Percentiles rank a stretch among this genome's conserved stretches.
phyloP scores from a whole-genome alignment of 2,113 vertebrate species.

The Nymphicus hollandicus region DNA sequence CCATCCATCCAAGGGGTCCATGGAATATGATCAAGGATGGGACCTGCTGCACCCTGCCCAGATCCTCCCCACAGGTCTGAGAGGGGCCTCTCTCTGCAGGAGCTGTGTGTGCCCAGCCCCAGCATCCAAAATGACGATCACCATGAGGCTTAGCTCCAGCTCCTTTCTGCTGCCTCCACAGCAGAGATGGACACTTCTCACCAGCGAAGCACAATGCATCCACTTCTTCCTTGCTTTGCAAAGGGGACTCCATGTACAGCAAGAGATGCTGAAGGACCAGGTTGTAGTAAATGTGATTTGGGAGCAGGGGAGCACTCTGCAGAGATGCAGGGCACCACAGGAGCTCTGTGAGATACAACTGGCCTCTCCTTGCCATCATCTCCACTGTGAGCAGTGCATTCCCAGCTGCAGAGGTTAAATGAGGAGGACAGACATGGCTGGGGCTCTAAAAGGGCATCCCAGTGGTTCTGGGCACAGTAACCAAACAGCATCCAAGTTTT shows the following conservation, averaged over 20 bases:
- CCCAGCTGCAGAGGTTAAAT: neutral
- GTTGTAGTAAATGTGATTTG: neutral
- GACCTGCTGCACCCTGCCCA: neutral
- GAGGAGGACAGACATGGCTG: neutral
- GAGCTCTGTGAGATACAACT: neutral
- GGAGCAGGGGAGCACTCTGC: neutral
- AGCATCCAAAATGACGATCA: neutral
- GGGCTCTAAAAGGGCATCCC: neutral
- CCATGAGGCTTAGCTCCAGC: neutral
- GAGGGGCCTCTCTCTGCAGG: neutral
- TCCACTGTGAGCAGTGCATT: rapidly evolving
- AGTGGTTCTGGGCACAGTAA: neutral
- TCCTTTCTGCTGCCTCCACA: neutral
- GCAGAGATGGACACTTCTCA: neutral
- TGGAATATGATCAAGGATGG: neutral
- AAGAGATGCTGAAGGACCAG: neutral
- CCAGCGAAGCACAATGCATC: rapidly evolving
- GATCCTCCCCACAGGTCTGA: rapidly evolving
- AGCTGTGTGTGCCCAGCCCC: neutral
- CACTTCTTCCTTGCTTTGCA: neutral
- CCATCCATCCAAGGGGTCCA: neutral
- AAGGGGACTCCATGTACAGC: rapidly evolving
- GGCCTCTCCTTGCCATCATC: neutral
- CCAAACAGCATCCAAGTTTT: neutral
- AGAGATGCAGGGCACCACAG: rapidly evolving